These are phyloP conservation scores for Aratinga solstitialis DNA, from an alignment of 2,797 vertebrate species.

Conservation along the genomic window DNA sequence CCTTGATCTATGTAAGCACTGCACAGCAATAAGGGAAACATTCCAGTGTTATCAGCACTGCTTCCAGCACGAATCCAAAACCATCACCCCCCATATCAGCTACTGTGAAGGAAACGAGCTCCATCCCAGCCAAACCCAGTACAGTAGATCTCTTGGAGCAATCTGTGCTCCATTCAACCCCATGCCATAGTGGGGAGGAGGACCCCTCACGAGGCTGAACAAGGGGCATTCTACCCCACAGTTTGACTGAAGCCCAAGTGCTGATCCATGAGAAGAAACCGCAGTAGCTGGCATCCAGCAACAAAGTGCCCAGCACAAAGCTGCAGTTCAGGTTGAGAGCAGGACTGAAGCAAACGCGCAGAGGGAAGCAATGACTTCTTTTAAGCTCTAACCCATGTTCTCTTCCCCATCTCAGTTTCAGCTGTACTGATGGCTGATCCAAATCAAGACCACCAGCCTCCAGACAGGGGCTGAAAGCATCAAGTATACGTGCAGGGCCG, in stretches of 20 bases:
- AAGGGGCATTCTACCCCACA: neutral
- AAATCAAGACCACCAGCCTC: neutral
- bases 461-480: neutral
- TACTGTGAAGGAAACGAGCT: neutral
- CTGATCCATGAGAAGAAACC: neutral
- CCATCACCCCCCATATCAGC: neutral
- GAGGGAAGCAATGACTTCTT: neutral
- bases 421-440: neutral
- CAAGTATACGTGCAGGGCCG: neutral
- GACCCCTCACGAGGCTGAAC: neutral
- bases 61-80: neutral
- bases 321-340: neutral
- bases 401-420: neutral
- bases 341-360: neutral
- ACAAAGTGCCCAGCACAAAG: neutral
- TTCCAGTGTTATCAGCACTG: neutral
- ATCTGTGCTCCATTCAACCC: neutral
- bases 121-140: neutral
- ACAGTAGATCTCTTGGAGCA: neutral
- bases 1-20: neutral
- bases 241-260: neutral
- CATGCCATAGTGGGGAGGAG: neutral
- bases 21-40: neutral
- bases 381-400: neutral
- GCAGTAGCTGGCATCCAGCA: neutral